phyloP scores from a whole-genome alignment of 2,113 vertebrate species.

The Petrocephalus zakoni region DNA sequence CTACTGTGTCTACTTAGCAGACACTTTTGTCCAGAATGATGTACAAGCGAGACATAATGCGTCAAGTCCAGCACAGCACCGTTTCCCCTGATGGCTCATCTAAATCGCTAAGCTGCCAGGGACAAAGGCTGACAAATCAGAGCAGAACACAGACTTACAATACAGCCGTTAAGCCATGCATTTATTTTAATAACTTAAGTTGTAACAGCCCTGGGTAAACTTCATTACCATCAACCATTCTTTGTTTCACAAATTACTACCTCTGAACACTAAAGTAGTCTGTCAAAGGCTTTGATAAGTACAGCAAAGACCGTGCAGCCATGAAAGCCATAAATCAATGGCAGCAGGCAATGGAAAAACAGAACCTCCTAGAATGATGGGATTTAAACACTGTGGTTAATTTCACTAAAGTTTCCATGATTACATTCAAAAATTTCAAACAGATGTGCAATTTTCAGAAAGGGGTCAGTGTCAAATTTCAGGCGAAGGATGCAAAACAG shows the following conservation, averaged over 20 bases:
- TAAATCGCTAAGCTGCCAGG: background rate
- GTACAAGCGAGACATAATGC: background rate
- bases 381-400: background rate
- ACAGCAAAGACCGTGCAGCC: background rate
- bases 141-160: background rate
- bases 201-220: background rate
- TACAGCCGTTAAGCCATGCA: slow-evolving; percentile 8
- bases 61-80: background rate
- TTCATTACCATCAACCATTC: background rate
- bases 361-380: background rate
- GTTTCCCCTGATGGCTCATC: background rate
- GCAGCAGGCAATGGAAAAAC: background rate
- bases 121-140: background rate
- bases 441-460: background rate
- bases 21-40: background rate
- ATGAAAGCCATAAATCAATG: background rate
- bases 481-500: background rate
- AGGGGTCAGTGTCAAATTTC: background rate
- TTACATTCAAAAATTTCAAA: slow-evolving; percentile 15
- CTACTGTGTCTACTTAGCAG: background rate
- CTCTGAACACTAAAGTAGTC: background rate
- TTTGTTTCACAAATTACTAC: background rate
- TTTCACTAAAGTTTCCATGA: background rate
- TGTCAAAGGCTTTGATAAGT: background rate
- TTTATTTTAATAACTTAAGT: slow-evolving; percentile 14